phyloP scores from a whole-genome alignment of 2,797 vertebrate species.

The Hydrocynus forskahlii region DNA sequence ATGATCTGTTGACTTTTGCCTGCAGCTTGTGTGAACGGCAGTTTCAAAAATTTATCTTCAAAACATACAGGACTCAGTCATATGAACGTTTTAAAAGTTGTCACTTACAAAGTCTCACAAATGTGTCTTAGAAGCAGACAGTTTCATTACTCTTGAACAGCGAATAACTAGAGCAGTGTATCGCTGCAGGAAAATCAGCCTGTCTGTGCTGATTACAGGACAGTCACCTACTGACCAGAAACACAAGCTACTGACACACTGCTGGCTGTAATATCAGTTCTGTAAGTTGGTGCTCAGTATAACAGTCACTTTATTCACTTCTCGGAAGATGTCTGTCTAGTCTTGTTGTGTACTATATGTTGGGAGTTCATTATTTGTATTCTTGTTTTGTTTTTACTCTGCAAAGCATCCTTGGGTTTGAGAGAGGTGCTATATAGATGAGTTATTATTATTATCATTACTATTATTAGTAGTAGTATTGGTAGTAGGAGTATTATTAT shows the following conservation, averaged over 20 bases:
- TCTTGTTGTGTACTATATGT: too few species aligned
- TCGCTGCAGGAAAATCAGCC: neutral
- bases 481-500: too few species aligned
- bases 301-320: neutral
- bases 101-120: too few species aligned
- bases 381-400: too few species aligned
- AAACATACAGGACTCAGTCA: neutral
- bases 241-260: too few species aligned
- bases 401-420: too few species aligned
- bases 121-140: neutral
- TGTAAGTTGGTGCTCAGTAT: neutral
- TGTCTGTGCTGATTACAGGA: neutral
- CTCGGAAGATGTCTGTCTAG: too few species aligned
- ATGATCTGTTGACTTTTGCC: neutral
- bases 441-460: too few species aligned
- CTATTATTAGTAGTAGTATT: too few species aligned
- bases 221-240: neutral
- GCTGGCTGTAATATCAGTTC: neutral
- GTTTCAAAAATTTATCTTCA: neutral
- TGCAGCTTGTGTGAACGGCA: neutral
- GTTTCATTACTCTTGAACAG: neutral
- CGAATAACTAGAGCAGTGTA: neutral
- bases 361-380: too few species aligned
- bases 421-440: too few species aligned
- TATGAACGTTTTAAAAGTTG: neutral